A percentile compares a stretch with the other conserved stretches of the same genome.
These are phyloP conservation scores for Melitaea cinxia DNA, from an alignment of 1,140 invertebrate genomes.

Conservation along the genomic window DNA sequence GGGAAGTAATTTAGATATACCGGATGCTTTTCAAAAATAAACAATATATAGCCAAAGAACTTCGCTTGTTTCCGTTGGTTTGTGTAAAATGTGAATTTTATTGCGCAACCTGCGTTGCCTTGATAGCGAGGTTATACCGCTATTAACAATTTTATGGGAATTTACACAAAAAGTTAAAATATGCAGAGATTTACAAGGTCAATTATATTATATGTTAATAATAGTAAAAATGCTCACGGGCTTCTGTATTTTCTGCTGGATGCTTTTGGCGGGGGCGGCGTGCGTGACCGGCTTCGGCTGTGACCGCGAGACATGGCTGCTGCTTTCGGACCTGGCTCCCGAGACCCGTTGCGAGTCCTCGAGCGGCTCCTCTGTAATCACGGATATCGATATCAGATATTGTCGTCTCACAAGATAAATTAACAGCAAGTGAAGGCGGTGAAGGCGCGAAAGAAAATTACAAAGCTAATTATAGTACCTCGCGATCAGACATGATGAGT, in stretches of 20 bases:
- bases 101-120: slow-evolving; percentile 65
- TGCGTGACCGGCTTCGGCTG: slow-evolving; percentile 75
- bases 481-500: slow-evolving; percentile 76
- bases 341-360: slow-evolving; percentile 76
- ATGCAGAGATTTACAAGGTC: not conserved
- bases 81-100: slow-evolving; percentile 23
- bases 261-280: slow-evolving; percentile 75
- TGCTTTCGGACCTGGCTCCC: slow-evolving; percentile 69
- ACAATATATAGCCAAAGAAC: not conserved
- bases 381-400: slow-evolving; percentile 45
- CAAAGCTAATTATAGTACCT: slow-evolving; percentile 74
- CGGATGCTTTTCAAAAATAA: not conserved
- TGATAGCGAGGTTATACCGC: slow-evolving; percentile 66
- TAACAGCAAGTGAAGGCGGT: slow-evolving; percentile 46
- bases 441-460: slow-evolving; percentile 47
- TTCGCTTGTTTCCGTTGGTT: not conserved
- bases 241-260: slow-evolving; percentile 71
- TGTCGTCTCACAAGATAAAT: slow-evolving; percentile 47
- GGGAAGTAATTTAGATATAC: too few relatives aligned
- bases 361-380: slow-evolving; percentile 78
- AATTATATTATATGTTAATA: not conserved
- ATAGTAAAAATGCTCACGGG: slow-evolving; percentile 60
- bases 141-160: slow-evolving; percentile 21
- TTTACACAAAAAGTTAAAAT: slow-evolving; percentile 2
- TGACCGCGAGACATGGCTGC: slow-evolving; percentile 73